Evolutionary conservation across 2,797 vertebrate species (phyloP).

Genomic region (Macrochelys suwanniensis): DNA sequence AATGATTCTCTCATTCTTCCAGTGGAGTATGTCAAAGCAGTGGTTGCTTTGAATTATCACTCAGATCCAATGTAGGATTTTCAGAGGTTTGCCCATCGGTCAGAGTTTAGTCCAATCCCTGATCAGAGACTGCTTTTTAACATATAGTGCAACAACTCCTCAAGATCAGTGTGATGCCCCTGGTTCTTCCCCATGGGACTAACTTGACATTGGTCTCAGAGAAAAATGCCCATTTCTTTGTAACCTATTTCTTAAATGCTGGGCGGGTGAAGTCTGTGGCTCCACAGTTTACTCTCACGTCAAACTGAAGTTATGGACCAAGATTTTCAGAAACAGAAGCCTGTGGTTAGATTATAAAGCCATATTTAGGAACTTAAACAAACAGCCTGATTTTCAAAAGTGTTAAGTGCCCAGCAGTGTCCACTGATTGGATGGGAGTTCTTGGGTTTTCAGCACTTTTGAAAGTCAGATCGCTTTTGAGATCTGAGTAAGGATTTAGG

Average conservation of each 20-base stretch:
- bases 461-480: not conserved
- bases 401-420: not conserved
- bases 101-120: not conserved
- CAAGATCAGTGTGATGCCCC: not conserved
- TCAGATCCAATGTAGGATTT: not conserved
- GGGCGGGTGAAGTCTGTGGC: not conserved
- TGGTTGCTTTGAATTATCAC: not conserved
- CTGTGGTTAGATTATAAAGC: not conserved
- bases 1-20: not conserved
- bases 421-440: not conserved
- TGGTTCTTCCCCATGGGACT: not conserved
- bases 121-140: not conserved
- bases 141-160: not conserved
- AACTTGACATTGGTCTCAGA: not conserved
- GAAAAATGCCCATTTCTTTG: not conserved
- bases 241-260: not conserved
- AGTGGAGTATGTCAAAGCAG: not conserved
- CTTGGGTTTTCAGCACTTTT: not conserved
- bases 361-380: not conserved
- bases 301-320: not conserved
- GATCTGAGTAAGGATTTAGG: not conserved
- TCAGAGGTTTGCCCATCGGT: not conserved
- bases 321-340: constrained; percentile 35
- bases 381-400: not conserved
- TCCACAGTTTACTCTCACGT: not conserved